Evolutionary conservation across 2,797 vertebrate species (phyloP).

Genomic region (Sebastes taczanowskii): DNA sequence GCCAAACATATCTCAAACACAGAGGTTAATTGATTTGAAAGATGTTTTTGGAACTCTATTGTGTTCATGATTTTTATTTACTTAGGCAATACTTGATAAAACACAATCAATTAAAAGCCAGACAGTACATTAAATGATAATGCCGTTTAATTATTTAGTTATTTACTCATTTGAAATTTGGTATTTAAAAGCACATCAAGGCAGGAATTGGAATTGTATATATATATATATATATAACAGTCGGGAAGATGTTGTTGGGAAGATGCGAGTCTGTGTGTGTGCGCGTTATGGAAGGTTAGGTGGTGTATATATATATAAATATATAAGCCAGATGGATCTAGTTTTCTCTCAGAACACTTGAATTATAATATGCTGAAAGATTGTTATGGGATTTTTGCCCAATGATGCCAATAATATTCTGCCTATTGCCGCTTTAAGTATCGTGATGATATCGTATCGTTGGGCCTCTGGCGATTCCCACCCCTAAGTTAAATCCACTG

Average conservation of each 20-base stretch:
- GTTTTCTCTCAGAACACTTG: no score
- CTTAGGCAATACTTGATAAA: slow-evolving; percentile 31
- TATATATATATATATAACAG: no score
- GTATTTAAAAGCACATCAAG: slow-evolving; percentile 19
- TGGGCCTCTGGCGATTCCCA: no score
- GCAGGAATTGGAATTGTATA: slow-evolving; percentile 10
- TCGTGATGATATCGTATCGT: no score
- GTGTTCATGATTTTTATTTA: not conserved
- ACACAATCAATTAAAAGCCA: slow-evolving; percentile 46
- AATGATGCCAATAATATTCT: no score
- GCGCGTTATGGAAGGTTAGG: not conserved
- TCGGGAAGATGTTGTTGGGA: slow-evolving; percentile 32
- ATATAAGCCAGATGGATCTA: no score
- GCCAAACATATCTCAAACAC: slow-evolving; percentile 13
- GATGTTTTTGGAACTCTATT: slow-evolving; percentile 5
- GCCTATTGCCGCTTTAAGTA: no score
- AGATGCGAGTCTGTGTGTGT: not conserved
- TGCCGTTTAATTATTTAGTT: slow-evolving; percentile 26
- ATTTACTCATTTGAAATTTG: slow-evolving; percentile 46
- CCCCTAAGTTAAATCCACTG: no score
- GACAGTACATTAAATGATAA: slow-evolving; percentile 52
- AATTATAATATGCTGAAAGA: no score
- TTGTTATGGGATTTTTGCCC: no score
- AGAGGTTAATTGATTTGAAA: slow-evolving; percentile 44
- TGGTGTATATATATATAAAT: not conserved